Conservation (phyloP, 2,888 invertebrate species). For the Aproaerema taeniolella region DNA sequence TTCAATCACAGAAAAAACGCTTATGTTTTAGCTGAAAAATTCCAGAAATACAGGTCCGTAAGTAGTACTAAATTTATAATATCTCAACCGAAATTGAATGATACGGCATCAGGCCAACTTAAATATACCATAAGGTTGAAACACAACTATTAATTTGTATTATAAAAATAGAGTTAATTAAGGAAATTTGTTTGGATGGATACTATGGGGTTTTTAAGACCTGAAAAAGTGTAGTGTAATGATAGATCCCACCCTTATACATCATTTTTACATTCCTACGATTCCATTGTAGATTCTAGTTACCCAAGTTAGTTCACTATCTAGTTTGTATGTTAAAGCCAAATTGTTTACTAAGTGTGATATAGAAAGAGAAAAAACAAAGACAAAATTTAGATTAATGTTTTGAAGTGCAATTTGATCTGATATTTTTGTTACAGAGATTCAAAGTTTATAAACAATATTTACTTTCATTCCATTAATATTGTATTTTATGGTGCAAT, state of each 20-base stretch:
- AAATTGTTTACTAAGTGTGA: conserved; percentile 63
- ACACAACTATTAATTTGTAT: conserved; percentile 51
- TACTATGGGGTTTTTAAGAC: not conserved
- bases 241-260: conserved; percentile 45
- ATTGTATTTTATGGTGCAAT: not conserved
- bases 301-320: conserved; percentile 52
- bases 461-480: conserved; percentile 60
- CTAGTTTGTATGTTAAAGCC: conserved; percentile 40
- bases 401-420: conserved; percentile 52
- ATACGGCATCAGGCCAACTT: conserved; percentile 44
- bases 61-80: conserved; percentile 59
- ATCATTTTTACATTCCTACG: conserved; percentile 48
- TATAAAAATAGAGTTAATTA: too few species aligned
- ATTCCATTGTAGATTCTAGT: conserved; percentile 45
- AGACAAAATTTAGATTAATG: conserved; percentile 34
- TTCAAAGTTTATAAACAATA: conserved; percentile 50
- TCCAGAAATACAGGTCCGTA: conserved; percentile 61
- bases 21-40: conserved; percentile 58
- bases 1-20: conserved; percentile 57
- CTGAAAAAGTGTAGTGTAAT: conserved; percentile 14
- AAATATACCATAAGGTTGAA: conserved; percentile 68
- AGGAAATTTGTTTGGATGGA: conserved; percentile 29
- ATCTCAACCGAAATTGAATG: conserved; percentile 49
- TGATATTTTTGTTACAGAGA: conserved; percentile 57
- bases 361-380: conserved; percentile 46